Base-by-base conservation (phyloP, 2,888 invertebrate genomes). In the Drosophila multiciliata region DNA sequence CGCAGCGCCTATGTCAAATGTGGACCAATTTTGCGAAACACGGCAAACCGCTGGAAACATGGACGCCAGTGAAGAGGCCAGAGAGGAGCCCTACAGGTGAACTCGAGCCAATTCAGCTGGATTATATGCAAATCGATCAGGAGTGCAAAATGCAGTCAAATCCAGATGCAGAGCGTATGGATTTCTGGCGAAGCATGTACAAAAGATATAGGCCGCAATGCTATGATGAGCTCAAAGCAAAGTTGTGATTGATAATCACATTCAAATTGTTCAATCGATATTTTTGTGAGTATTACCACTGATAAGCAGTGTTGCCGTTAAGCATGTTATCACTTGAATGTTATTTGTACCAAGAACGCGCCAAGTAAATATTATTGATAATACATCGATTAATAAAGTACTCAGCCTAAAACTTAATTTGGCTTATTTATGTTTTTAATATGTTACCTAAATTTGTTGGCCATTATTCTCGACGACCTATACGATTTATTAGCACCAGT, bases 11-110 rank as follows among this genome's bases (percentile, higher is more conserved):
- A 83, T 92, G 94, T n/a, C 90, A 92, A 26, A 91, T 95, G 92
- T 95, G 96, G 95, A 94, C 95, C 0, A 95, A 95, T 82, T 96
- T 96, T 90, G 95, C 95, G 0, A 94, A 94, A 85, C 91, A 91
- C 81, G 94, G 94, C 93, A 91, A 93, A 60, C 93, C 93, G 0
- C 92, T 92, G 17, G 92, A 92, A 0, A 65, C 57, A 26, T 93
- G 93, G 93, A 71, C 71, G 7, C 90, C 91, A 0, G 90, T 92
- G 0, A 64, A 68, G 20, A 79, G 71, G 17, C 72, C 66, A 5
- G 53, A 49, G 11, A 35, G 29, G 15, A 58, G 67, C 12, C 17
- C 23, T 0, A 67, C 53, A 6, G 38, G 62, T 0, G 62, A 72
- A 1, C 59, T 75, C 0, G 54, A 75, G 5, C 50, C 64, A 12